Evolutionary conservation across 2,797 vertebrate genomes (phyloP), one percentile per base, ranked within the genome.

Genomic region (Silurus aristotelis): DNA sequence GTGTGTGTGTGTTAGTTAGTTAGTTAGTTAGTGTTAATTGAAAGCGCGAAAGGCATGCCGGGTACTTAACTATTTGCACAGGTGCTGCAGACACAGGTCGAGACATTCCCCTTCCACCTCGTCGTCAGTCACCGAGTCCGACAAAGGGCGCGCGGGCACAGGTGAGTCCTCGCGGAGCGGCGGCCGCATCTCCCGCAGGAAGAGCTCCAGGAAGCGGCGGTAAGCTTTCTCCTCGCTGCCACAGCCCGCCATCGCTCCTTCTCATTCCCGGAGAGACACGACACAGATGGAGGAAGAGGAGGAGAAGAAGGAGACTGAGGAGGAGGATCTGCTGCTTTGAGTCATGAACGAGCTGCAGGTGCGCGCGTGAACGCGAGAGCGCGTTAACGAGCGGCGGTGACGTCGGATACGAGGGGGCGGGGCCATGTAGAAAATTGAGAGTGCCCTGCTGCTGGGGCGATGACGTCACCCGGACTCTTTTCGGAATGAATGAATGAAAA

Each of bases 51-150:
- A 63, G 20, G 79, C 58, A 78, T 68, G 67, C 68, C 25, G 55
- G 86, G 84, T 90, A 96, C 96, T 97, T 95, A 97, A 97, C 98
- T 99, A 99, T 97, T 98, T 99, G 96, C 97, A 99, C 95, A 99
- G 97, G 91, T 95, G 94, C 82, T 96, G 95, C 86, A 99, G 95
- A 92, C 98, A 98, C 93, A 99, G 95, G 94, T 99, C 98, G 90
- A 99, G 95, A 90, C 95, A 92, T 92, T 99, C 98, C 89, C 98
- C 98, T 90, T 99, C 98, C 94, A 98, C 96, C 92, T 99, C 98
- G 90, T 99, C 97, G 89, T 96, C 97, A 70, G 95, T 95, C 94
- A 98, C 92, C 93, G 95, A 94, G 92, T 99, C 98, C 90, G 97
- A 94, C 90, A 97, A 93, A 60, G 97, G 97, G 92, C 98, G 97